phyloP scores from a whole-genome alignment of 2,888 invertebrate species.

The Byasa hedistus region DNA sequence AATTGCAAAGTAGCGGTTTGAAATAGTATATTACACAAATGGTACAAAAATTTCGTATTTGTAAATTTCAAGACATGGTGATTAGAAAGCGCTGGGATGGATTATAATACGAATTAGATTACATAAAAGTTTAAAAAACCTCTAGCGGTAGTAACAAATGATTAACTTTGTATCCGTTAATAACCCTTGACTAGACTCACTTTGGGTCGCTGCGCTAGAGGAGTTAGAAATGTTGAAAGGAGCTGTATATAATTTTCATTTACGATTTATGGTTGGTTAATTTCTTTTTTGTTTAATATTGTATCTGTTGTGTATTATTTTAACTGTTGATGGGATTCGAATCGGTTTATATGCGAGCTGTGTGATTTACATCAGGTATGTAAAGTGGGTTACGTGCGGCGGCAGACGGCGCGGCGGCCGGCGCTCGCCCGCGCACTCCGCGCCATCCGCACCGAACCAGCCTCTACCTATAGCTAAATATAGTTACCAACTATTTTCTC shows the following conservation, averaged over 20 bases:
- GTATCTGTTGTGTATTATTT: neutral
- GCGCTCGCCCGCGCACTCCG: slow-evolving; percentile 45
- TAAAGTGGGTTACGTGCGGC: slow-evolving; percentile 54
- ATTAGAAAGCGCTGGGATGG: too few species aligned
- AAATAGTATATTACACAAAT: too few species aligned
- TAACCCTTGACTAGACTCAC: too few species aligned
- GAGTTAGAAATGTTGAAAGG: too few species aligned
- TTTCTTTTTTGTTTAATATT: neutral
- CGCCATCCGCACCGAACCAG: slow-evolving; percentile 9
- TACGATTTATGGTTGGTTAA: neutral
- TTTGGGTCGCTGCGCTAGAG: too few species aligned
- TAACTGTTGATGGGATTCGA: neutral
- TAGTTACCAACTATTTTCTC: neutral
- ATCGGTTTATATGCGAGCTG: slow-evolving; percentile 14
- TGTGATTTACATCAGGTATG: slow-evolving; percentile 36
- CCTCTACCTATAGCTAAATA: slow-evolving; percentile 20
- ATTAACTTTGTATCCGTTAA: too few species aligned
- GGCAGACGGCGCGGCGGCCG: slow-evolving; percentile 69
- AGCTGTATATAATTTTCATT: too few species aligned
- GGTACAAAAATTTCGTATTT: too few species aligned
- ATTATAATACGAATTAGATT: too few species aligned
- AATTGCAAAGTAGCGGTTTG: neutral
- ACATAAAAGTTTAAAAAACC: too few species aligned
- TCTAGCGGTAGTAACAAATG: too few species aligned
- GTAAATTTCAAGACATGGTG: too few species aligned